Conservation (phyloP, 2,888 invertebrate species). For the Tortrix viridana region DNA sequence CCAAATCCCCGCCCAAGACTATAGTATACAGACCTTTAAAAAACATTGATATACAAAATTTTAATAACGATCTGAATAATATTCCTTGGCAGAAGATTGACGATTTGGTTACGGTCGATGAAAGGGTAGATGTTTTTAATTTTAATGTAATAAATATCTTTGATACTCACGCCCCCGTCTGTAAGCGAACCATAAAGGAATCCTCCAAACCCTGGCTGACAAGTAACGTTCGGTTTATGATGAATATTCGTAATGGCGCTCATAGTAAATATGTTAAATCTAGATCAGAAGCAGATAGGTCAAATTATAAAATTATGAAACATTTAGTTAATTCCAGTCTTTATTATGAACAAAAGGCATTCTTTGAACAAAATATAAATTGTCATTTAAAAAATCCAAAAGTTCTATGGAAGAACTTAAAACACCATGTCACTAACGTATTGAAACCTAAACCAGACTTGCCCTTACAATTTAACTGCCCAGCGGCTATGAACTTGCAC, state of each 20-base stretch:
- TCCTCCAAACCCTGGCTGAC: constrained; percentile 1
- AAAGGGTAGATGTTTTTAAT: neutral
- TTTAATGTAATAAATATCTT: neutral
- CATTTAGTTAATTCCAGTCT: neutral
- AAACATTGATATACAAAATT: neutral
- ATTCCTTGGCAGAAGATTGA: neutral
- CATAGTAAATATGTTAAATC: neutral
- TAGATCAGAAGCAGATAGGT: neutral
- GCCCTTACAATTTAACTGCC: no score
- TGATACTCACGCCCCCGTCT: neutral
- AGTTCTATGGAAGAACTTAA: no score
- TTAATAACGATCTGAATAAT: neutral
- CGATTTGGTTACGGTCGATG: neutral
- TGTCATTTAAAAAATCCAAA: no score
- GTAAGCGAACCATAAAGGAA: neutral
- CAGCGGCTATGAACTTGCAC: no score
- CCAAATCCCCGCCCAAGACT: neutral
- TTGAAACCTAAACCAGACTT: no score
- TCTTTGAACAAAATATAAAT: no score
- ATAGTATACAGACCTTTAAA: neutral
- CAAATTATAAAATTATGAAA: neutral
- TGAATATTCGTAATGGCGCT: neutral
- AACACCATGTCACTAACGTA: no score
- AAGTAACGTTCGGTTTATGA: neutral
- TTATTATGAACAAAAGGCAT: constrained; percentile 1